phyloP scores from a whole-genome alignment of 2,797 vertebrate species.

The Lerista edwardsae region DNA sequence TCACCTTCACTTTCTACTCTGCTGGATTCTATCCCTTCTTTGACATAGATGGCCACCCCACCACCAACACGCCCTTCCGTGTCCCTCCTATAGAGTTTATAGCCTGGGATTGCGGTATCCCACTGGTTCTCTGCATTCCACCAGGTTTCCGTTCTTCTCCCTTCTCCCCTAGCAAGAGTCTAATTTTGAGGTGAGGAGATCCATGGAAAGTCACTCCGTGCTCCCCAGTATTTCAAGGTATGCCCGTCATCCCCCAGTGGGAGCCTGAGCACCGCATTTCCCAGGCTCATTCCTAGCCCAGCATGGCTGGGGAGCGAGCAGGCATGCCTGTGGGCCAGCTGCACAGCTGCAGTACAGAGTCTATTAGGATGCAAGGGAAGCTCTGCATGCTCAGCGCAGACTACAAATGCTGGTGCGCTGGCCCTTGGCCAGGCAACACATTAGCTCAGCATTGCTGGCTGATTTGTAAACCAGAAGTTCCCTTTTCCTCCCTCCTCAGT shows the following conservation, averaged over 20 bases:
- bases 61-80: too few relatives aligned
- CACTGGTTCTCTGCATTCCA: too few relatives aligned
- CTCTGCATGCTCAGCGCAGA: neutral
- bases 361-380: conserved; percentile 31
- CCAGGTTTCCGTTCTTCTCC: neutral
- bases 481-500: neutral
- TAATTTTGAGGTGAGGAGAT: neutral
- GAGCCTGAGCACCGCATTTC: neutral
- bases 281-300: neutral
- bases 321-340: neutral
- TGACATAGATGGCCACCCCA: too few relatives aligned
- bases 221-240: neutral
- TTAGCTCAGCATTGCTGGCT: conserved; percentile 20
- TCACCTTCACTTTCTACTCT: too few relatives aligned
- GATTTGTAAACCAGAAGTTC: conserved; percentile 15
- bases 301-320: neutral
- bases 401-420: conserved; percentile 3
- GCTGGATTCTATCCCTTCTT: too few relatives aligned
- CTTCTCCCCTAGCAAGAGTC: neutral
- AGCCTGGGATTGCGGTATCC: too few relatives aligned
- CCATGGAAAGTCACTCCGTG: neutral
- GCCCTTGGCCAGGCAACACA: conserved; percentile 29
- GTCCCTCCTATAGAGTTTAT: too few relatives aligned
- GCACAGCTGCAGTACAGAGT: neutral
- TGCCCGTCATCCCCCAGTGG: too few relatives aligned